A percentile compares a stretch with the other conserved stretches of the same genome.
These are phyloP conservation scores for Drosophila siamana DNA, from an alignment of 2,888 invertebrate genomes.

Conservation along the genomic window DNA sequence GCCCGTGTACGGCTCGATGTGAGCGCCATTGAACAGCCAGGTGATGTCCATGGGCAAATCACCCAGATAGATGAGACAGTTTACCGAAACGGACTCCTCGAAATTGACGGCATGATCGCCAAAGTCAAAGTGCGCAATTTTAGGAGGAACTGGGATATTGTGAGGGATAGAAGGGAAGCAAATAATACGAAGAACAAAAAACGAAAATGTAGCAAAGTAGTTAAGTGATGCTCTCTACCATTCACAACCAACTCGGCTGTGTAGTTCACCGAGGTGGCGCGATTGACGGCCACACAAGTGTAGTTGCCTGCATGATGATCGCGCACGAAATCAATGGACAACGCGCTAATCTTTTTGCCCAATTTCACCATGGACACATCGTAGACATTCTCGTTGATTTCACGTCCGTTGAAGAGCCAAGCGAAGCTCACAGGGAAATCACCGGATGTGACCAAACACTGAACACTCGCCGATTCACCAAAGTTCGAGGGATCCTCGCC, in stretches of 20 bases:
- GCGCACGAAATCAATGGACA: slow-evolving; percentile 90
- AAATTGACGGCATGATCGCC: slow-evolving; percentile 89
- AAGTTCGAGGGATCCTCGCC: slow-evolving; percentile 89
- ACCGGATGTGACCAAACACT: slow-evolving; percentile 88
- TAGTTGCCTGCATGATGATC: slow-evolving; percentile 90
- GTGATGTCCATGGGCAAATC: slow-evolving; percentile 89
- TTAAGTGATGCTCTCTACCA: slow-evolving; percentile 81
- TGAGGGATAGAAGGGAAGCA: neutral
- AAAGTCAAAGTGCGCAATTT: slow-evolving; percentile 90
- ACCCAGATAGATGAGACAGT: slow-evolving; percentile 88
- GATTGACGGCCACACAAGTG: slow-evolving; percentile 89
- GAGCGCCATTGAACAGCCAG: slow-evolving; percentile 86
- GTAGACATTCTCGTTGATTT: slow-evolving; percentile 85
- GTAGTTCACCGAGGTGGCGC: slow-evolving; percentile 87
- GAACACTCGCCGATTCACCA: slow-evolving; percentile 88
- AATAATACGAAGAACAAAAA: slow-evolving; percentile 31
- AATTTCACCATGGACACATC: slow-evolving; percentile 86
- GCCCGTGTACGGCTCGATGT: slow-evolving; percentile 83
- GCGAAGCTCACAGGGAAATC: slow-evolving; percentile 89
- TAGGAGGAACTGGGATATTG: slow-evolving; percentile 88
- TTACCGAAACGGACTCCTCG: slow-evolving; percentile 88
- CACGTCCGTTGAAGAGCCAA: slow-evolving; percentile 88
- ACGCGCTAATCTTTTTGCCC: slow-evolving; percentile 88
- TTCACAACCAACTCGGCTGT: slow-evolving; percentile 88
- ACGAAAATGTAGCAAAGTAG: slow-evolving; percentile 14